Percentiles rank a stretch among this genome's conserved stretches.
phyloP scores from a whole-genome alignment of 2,113 vertebrate species.

The Urocynchramus pylzowi region DNA sequence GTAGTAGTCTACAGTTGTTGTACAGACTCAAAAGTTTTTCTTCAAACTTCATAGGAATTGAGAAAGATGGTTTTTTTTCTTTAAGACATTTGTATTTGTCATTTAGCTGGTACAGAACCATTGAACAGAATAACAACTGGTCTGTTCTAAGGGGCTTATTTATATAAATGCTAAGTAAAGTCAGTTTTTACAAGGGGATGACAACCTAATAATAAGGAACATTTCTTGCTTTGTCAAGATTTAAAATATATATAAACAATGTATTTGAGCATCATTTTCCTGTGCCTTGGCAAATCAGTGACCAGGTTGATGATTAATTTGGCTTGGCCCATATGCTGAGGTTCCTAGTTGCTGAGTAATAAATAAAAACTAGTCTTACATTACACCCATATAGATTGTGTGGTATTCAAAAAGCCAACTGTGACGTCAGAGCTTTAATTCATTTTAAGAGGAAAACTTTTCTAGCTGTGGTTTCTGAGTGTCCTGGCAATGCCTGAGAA shows the following conservation, averaged over 20 bases:
- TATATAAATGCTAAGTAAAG: neutral
- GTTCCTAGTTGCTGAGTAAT: neutral
- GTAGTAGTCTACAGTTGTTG: neutral
- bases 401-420: neutral
- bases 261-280: neutral
- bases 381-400: neutral
- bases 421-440: neutral
- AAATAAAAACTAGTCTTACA: neutral
- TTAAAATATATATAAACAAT: neutral
- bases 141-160: neutral
- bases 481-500: neutral
- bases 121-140: neutral
- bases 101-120: neutral
- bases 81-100: neutral
- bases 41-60: constrained; percentile 7
- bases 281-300: neutral
- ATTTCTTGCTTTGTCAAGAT: neutral
- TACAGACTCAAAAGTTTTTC: constrained; percentile 11
- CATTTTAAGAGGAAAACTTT: constrained; percentile 14
- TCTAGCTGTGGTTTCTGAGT: neutral
- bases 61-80: neutral
- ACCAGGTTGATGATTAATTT: neutral
- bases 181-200: neutral
- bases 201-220: neutral
- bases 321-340: neutral